Evolutionary conservation across 2,888 invertebrate species (phyloP).

Genomic region (Orgyia antiqua): DNA sequence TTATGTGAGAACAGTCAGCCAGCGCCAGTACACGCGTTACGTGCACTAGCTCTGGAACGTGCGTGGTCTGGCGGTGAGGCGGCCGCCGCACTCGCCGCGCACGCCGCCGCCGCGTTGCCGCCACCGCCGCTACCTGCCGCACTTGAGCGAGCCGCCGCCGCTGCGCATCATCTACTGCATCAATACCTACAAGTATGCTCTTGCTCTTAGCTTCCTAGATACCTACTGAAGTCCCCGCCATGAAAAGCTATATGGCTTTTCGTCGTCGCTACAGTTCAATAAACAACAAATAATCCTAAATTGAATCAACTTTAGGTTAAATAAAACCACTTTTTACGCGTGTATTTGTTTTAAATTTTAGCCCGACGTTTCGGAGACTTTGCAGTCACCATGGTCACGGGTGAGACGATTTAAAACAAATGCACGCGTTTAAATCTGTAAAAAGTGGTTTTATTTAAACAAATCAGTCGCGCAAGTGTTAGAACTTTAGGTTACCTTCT

Average conservation of each 20-base stretch:
- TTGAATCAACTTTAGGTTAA: no score
- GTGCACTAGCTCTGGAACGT: slow-evolving; percentile 63
- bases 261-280: not conserved
- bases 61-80: slow-evolving; percentile 70
- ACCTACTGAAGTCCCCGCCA: not conserved
- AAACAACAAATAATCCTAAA: not conserved
- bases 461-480: no score
- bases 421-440: no score
- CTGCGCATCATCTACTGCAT: slow-evolving; percentile 65
- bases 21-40: slow-evolving; percentile 44
- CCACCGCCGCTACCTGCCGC: slow-evolving; percentile 64
- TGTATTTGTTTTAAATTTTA: no score
- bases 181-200: slow-evolving; percentile 56
- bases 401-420: no score
- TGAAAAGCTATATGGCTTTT: not conserved
- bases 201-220: no score
- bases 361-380: no score
- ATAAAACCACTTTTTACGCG: no score
- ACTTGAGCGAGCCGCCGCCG: slow-evolving; percentile 61
- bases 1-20: slow-evolving; percentile 42
- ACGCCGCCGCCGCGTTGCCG: slow-evolving; percentile 64
- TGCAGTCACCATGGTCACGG: no score
- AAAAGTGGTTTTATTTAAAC: no score
- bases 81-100: slow-evolving; percentile 59
- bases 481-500: no score